A percentile compares a stretch with the other conserved stretches of the same genome.
phyloP scores from a whole-genome alignment of 1,140 invertebrate species.

The Battus philenor region DNA sequence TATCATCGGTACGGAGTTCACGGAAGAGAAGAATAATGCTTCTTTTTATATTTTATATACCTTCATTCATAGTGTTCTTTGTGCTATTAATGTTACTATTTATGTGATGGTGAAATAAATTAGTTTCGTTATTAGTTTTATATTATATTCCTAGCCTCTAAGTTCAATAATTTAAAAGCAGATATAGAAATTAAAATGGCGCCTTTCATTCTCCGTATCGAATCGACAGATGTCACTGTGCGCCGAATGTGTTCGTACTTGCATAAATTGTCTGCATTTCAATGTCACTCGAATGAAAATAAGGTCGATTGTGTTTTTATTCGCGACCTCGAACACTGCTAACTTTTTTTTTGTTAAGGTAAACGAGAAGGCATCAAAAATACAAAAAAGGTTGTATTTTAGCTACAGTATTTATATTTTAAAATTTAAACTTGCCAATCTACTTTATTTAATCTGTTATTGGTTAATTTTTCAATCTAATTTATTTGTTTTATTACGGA shows the following conservation, averaged over 20 bases:
- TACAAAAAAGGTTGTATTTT: no score
- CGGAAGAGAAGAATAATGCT: no score
- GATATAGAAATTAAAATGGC: slow-evolving; percentile 11
- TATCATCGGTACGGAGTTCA: no score
- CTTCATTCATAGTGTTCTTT: no score
- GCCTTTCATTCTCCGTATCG: slow-evolving; percentile 6
- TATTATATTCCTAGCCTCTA: no score
- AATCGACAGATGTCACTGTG: slow-evolving; percentile 4
- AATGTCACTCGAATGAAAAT: slow-evolving; percentile 1
- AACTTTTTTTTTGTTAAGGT: not conserved
- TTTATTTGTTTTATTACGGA: not conserved
- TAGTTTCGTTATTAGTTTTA: no score
- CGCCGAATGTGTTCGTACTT: slow-evolving; percentile 7
- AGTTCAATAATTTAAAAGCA: no score
- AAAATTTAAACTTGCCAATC: not conserved
- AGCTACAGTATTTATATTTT: no score
- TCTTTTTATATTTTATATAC: no score
- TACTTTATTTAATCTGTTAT: not conserved
- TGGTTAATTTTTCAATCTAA: not conserved
- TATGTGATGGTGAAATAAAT: no score
- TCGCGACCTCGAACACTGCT: not conserved
- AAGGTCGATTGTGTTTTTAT: slow-evolving; percentile 7
- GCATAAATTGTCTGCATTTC: slow-evolving; percentile 2
- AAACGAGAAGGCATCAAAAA: no score
- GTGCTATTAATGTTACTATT: no score